Percentiles rank a stretch among this genome's conserved stretches.
These are phyloP conservation scores for Onchidella celtica DNA, from an alignment of 2,888 invertebrate species.

Conservation along the genomic window DNA sequence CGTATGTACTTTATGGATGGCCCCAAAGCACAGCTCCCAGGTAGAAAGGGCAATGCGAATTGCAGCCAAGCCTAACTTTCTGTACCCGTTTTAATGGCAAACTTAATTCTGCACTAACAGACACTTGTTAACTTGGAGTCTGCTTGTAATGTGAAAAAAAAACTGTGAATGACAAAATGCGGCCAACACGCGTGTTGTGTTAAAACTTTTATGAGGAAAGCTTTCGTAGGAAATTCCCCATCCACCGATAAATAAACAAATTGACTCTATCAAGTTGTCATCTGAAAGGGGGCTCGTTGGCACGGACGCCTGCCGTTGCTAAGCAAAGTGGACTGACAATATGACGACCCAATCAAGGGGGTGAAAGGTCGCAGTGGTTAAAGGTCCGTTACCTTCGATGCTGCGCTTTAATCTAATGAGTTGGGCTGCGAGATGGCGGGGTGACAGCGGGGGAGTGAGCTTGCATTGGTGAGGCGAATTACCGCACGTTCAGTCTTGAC, in stretches of 20 bases:
- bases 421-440: neutral
- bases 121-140: too few relatives aligned
- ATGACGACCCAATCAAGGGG: conserved; percentile 44
- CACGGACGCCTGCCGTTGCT: conserved; percentile 46
- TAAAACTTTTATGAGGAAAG: conserved; percentile 24
- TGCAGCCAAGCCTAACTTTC: too few relatives aligned
- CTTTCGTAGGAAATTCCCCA: neutral
- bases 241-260: conserved; percentile 45
- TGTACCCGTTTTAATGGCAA: too few relatives aligned
- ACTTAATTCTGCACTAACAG: too few relatives aligned
- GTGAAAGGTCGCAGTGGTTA: conserved; percentile 31
- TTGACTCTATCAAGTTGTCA: conserved; percentile 46
- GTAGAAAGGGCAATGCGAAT: too few relatives aligned
- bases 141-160: too few relatives aligned
- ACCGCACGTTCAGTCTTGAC: conserved; percentile 13
- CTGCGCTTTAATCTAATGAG: conserved; percentile 43
- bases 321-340: conserved; percentile 38
- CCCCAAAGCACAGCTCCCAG: too few relatives aligned
- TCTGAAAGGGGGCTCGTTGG: conserved; percentile 18
- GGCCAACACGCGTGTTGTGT: conserved; percentile 14
- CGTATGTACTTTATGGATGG: too few relatives aligned
- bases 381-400: neutral
- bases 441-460: conserved; percentile 12
- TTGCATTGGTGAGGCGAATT: conserved; percentile 14
- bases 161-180: conserved; percentile 3